phyloP scores from a whole-genome alignment of 2,113 vertebrate genomes.

The Scalopus aquaticus region DNA sequence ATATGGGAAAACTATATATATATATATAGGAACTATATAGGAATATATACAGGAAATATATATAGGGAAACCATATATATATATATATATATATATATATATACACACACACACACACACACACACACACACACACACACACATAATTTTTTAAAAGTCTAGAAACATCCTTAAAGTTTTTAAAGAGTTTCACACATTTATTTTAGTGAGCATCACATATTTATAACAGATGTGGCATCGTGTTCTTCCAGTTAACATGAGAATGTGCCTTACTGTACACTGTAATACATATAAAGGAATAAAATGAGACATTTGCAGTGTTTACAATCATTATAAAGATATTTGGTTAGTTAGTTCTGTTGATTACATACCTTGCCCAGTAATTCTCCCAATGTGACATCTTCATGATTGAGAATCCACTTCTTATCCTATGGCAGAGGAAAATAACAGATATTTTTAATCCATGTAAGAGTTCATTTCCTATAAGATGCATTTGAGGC shows the following conservation, averaged over 20 bases:
- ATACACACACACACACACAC: too few relatives aligned
- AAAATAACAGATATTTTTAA: constrained; percentile 62
- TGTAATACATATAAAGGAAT: not conserved
- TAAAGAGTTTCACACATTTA: constrained; percentile 17
- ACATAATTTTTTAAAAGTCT: constrained; percentile 49
- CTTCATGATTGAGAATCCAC: constrained; percentile 98
- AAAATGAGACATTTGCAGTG: not conserved
- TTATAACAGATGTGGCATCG: not conserved
- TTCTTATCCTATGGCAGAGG: constrained; percentile 92
- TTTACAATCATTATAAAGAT: not conserved
- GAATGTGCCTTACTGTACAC: not conserved
- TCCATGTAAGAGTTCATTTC: constrained; percentile 29
- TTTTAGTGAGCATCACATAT: not conserved
- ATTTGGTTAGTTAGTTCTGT: constrained; percentile 45
- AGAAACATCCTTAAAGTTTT: constrained; percentile 32
- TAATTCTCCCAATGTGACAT: constrained; percentile 93
- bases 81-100: too few relatives aligned
- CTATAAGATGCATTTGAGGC: not conserved
- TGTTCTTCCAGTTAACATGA: not conserved
- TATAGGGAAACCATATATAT: too few relatives aligned
- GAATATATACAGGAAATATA: too few relatives aligned
- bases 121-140: too few relatives aligned
- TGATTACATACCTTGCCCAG: constrained; percentile 93
- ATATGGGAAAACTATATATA: too few relatives aligned
- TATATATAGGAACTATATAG: too few relatives aligned